These are phyloP conservation scores for Mesoligia furuncula DNA, from an alignment of 2,888 invertebrate species.

Conservation along the genomic window DNA sequence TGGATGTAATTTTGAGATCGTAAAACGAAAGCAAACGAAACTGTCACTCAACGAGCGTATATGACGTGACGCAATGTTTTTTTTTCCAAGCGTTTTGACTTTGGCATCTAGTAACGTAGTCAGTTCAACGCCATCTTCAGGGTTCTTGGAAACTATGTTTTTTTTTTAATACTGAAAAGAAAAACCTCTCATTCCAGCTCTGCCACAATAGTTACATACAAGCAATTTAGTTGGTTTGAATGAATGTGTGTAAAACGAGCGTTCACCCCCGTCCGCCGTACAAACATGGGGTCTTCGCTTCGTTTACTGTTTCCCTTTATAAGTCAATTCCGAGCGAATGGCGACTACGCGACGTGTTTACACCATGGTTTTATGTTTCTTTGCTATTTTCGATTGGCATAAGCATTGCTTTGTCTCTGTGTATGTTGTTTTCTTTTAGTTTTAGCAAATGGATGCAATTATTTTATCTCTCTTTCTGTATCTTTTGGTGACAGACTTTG, in stretches of 20 bases:
- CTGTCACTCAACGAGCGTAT: too few relatives aligned
- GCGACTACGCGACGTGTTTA: constrained; percentile 73
- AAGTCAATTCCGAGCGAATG: constrained; percentile 72
- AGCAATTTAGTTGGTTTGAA: constrained; percentile 66
- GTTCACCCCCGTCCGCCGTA: constrained; percentile 68
- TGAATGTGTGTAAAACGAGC: constrained; percentile 69
- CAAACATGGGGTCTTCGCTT: constrained; percentile 68
- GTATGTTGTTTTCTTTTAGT: constrained; percentile 17
- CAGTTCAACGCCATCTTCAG: too few relatives aligned
- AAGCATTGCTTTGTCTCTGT: constrained; percentile 47
- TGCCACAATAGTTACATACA: constrained; percentile 53
- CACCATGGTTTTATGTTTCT: constrained; percentile 69
- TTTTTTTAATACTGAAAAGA: too few relatives aligned
- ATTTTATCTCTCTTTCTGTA: too few relatives aligned
- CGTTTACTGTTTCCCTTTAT: constrained; percentile 70
- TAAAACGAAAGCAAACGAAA: too few relatives aligned
- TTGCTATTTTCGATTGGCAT: constrained; percentile 65
- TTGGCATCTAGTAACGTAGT: too few relatives aligned
- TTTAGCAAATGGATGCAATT: constrained; percentile 7
- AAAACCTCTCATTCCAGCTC: too few relatives aligned
- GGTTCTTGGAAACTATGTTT: too few relatives aligned
- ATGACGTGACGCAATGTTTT: too few relatives aligned
- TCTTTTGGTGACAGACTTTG: background rate
- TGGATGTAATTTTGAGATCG: too few relatives aligned
- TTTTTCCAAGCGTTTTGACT: too few relatives aligned